These are phyloP conservation scores for Pomatorhinus ruficollis DNA, from an alignment of 2,113 vertebrate genomes.

Conservation along the genomic window DNA sequence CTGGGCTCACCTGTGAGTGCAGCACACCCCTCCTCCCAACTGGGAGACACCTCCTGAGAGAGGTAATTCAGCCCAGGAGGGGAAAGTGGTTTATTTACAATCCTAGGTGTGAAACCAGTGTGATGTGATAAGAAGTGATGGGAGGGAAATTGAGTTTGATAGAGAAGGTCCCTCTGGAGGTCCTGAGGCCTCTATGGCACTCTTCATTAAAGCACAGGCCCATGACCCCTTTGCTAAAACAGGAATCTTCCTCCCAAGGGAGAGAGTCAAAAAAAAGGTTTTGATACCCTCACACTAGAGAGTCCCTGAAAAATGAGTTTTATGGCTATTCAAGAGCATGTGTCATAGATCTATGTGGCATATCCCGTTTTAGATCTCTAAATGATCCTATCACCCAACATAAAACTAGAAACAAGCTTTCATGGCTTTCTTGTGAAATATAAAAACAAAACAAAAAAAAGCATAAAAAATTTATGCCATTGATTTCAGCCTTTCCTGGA, in stretches of 20 bases:
- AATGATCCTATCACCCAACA: neutral
- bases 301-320: neutral
- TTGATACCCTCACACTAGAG: neutral
- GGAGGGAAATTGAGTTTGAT: neutral
- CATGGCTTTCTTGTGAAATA: neutral
- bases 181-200: too few species aligned
- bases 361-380: too few species aligned
- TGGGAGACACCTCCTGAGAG: neutral
- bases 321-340: neutral
- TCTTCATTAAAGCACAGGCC: neutral
- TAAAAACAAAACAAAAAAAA: neutral
- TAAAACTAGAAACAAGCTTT: neutral
- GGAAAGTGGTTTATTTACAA: neutral
- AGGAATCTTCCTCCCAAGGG: neutral
- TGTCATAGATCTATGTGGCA: too few species aligned
- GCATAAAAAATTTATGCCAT: neutral
- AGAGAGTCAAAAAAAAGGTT: neutral
- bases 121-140: neutral
- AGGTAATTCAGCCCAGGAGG: neutral
- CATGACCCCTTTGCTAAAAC: neutral
- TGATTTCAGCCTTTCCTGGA: neutral
- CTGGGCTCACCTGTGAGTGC: neutral
- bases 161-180: too few species aligned
- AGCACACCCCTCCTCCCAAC: neutral
- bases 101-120: neutral